Evolutionary conservation across 2,888 invertebrate species (phyloP), one percentile per base, ranked within the genome.

Genomic region (Sinelater perroti): DNA sequence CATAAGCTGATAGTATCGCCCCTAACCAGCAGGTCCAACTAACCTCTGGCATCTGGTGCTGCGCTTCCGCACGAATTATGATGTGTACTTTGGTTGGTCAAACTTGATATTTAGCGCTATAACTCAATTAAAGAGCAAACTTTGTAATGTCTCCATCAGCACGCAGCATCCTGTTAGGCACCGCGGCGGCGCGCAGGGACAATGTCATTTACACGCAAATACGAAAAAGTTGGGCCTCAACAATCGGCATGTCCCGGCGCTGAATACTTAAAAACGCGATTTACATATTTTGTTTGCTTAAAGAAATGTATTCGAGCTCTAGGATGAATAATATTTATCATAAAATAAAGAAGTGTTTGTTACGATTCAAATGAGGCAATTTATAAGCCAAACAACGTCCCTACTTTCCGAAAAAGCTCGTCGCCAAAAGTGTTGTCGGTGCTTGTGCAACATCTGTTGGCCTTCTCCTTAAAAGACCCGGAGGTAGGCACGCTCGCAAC

Each of bases 331-430:
- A 54, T 54, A 33, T 47, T 38, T 40, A 35, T 49, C 42, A 58
- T 54, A 54, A 53, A 54, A 52, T 53, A 60, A 66, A 67, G 67
- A 66, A 66, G 64, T 63, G 64, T 67, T 68, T 69, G 66, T 67
- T 66, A 63, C 67, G 64, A 69, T 69, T 67, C 67, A 69, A 69
- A 69, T 70, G 57, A 68, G 66, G 67, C 67, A 70, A 70, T 70
- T 70, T 69, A 66, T 68, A 69, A 69, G 66, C 70, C 65, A 68
- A 68, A 70, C 68, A 69, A 61, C 58, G 38, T 20, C 11, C 30
- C 38, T 50, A 50, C 38, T 50, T 50, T 38, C 44, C 26, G 17
- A 44, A 44, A 44, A 30, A 30, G 44, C 44, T 44, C 16, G 24
- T 44, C 40, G 40, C 40, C 24, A 24, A 35, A 35, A 40, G 40